Percentiles rank a stretch among this genome's conserved stretches.
These are phyloP conservation scores for Ochropacha duplaris DNA, from an alignment of 2,888 invertebrate genomes.

Conservation along the genomic window DNA sequence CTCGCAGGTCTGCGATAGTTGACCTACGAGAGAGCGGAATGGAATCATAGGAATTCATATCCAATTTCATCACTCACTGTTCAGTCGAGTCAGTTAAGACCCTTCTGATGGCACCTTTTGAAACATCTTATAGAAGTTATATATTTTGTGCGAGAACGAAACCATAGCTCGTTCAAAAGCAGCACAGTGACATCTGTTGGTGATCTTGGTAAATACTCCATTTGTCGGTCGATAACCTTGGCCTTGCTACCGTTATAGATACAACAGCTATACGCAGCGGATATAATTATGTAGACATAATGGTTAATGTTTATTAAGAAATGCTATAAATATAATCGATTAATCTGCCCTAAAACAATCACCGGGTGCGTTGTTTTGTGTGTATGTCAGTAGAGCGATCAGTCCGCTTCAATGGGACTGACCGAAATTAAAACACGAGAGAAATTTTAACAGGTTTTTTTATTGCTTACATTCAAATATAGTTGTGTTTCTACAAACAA, in stretches of 20 bases:
- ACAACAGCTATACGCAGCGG: slow-evolving; percentile 12
- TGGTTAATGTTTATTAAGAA: slow-evolving; percentile 7
- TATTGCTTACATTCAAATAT: slow-evolving; percentile 14
- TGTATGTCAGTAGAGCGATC: slow-evolving; percentile 33
- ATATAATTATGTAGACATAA: background rate
- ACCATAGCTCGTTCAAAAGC: slow-evolving; percentile 35
- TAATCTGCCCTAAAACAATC: background rate
- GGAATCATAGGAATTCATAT: slow-evolving; percentile 66
- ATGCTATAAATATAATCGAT: background rate
- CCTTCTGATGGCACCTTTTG: slow-evolving; percentile 56
- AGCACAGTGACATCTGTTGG: slow-evolving; percentile 40
- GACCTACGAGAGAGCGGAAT: slow-evolving; percentile 61
- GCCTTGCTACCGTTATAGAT: slow-evolving; percentile 44
- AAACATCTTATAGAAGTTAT: background rate
- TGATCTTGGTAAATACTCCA: slow-evolving; percentile 12
- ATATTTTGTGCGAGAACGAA: slow-evolving; percentile 12
- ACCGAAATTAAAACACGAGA: slow-evolving; percentile 28
- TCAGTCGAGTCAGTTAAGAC: slow-evolving; percentile 83
- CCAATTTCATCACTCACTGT: slow-evolving; percentile 77
- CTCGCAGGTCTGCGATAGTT: slow-evolving; percentile 69
- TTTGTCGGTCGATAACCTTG: slow-evolving; percentile 42
- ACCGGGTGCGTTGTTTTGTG: slow-evolving; percentile 9
- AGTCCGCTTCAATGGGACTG: slow-evolving; percentile 14
- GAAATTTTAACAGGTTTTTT: slow-evolving; percentile 30
- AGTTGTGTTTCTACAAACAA: slow-evolving; percentile 12